These are phyloP conservation scores for Latrodectus hesperus DNA, from an alignment of 2,888 invertebrate genomes.

Conservation along the genomic window DNA sequence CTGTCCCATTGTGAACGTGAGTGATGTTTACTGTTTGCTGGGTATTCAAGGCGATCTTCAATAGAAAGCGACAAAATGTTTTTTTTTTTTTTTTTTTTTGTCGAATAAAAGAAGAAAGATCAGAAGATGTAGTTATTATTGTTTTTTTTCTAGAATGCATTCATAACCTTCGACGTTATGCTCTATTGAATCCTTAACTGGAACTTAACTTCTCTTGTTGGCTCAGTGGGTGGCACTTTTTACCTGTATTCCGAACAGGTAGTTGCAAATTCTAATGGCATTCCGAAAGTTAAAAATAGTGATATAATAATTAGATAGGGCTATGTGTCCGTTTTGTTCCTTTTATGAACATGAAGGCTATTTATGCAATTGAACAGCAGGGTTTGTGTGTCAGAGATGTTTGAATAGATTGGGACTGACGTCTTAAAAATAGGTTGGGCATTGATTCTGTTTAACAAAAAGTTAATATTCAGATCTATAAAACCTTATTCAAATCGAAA, in stretches of 20 bases:
- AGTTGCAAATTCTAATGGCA: background rate
- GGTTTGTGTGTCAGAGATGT: background rate
- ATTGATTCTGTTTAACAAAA: background rate
- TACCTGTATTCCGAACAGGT: background rate
- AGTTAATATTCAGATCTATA: too few species aligned
- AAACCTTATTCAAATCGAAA: too few species aligned
- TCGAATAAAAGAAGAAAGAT: background rate
- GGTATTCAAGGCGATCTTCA: background rate
- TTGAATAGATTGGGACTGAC: background rate
- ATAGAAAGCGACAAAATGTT: background rate
- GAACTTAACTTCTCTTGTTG: background rate
- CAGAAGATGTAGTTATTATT: background rate
- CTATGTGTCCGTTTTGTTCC: background rate
- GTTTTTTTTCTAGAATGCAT: background rate
- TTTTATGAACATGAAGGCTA: background rate
- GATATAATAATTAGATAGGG: constrained; percentile 1
- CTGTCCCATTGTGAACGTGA: too few species aligned
- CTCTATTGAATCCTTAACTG: constrained; percentile 22
- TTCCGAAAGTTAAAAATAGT: background rate
- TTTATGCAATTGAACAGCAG: background rate
- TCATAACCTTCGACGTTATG: constrained; percentile 1
- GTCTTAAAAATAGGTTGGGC: background rate
- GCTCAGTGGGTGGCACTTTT: background rate
- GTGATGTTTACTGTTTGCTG: background rate
- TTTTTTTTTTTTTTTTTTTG: background rate